phyloP scores from a whole-genome alignment of 1,140 invertebrate genomes.

The Drosophila asahinai region DNA sequence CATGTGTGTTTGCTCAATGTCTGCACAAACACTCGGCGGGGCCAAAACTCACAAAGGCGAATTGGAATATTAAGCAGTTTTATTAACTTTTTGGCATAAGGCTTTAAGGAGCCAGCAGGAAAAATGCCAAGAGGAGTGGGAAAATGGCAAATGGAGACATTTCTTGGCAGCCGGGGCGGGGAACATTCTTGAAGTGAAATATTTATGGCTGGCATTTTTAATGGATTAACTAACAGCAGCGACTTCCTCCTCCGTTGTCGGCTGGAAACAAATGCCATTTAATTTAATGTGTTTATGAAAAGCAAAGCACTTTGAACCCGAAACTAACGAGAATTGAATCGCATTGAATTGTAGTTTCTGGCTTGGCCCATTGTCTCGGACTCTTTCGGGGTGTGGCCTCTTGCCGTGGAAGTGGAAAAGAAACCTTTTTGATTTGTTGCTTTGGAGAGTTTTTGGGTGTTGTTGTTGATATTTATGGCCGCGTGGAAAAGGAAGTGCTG shows the following conservation, averaged over 20 bases:
- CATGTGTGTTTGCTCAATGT: constrained; percentile 67
- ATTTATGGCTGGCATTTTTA: constrained; percentile 66
- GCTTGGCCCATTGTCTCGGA: constrained; percentile 53
- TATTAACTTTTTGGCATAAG: constrained; percentile 44
- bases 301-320: constrained; percentile 52
- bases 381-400: constrained; percentile 53
- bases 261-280: constrained; percentile 75
- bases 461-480: constrained; percentile 61
- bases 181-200: constrained; percentile 23
- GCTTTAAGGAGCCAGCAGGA: constrained; percentile 34
- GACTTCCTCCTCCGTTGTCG: constrained; percentile 46
- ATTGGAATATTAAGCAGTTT: constrained; percentile 48
- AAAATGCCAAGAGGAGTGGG: background rate
- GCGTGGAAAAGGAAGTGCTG: constrained; percentile 34
- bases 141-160: constrained; percentile 9
- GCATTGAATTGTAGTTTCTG: constrained; percentile 59
- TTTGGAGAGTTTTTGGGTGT: constrained; percentile 17
- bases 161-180: background rate
- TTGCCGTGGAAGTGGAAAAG: constrained; percentile 6
- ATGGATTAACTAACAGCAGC: constrained; percentile 48
- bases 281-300: constrained; percentile 85
- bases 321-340: constrained; percentile 32
- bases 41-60: constrained; percentile 34
- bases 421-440: constrained; percentile 72
- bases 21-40: constrained; percentile 62